A percentile compares a stretch with the other conserved stretches of the same genome.
Conservation (phyloP, 2,888 invertebrate species). For the Electrophaes corylata region DNA sequence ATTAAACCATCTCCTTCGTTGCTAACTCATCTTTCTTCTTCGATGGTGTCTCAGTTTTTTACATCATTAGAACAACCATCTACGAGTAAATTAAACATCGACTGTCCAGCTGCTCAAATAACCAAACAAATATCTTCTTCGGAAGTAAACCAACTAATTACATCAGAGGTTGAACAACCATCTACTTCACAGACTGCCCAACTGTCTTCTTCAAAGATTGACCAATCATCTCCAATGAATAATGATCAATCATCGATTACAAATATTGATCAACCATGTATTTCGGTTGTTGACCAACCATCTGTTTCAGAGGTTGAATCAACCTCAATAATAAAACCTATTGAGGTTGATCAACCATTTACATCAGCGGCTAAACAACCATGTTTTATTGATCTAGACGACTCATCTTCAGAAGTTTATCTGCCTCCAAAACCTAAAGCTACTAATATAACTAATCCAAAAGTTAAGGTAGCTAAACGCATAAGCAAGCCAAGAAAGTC, state of each 20-base stretch:
- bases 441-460: neutral
- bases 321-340: neutral
- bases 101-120: neutral
- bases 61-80: constrained; percentile 10
- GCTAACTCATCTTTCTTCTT: constrained; percentile 13
- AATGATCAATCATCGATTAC: neutral
- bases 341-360: neutral
- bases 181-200: neutral
- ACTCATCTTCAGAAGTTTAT: constrained; percentile 1
- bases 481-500: constrained; percentile 16
- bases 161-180: neutral
- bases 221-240: neutral
- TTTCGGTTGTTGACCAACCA: neutral
- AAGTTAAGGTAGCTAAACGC: constrained; percentile 10
- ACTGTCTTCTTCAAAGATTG: neutral
- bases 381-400: neutral
- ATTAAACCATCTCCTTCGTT: constrained; percentile 5
- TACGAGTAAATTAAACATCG: neutral
- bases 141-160: neutral
- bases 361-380: neutral
- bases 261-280: neutral
- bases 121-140: neutral
- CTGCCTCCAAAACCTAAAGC: neutral
- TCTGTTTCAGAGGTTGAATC: neutral
- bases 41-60: constrained; percentile 15